Percentiles rank a stretch among this genome's conserved stretches.
Conservation (phyloP, 2,888 invertebrate species). For the Philereme vetulata region DNA sequence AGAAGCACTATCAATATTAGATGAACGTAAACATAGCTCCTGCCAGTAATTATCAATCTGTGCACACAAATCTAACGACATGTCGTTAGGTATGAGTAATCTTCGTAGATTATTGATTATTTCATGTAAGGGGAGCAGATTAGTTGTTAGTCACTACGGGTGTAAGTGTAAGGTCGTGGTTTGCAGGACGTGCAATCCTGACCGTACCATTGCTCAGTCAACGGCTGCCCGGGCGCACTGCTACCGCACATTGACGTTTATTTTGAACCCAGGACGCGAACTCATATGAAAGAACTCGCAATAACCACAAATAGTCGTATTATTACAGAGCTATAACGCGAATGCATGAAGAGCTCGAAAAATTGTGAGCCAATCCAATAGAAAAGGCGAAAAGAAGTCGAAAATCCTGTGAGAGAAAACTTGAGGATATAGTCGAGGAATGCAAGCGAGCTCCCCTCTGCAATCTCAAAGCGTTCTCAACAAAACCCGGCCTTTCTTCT, state of each 20-base stretch:
- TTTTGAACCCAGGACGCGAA: slow-evolving; percentile 18
- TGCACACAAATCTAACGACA: slow-evolving; percentile 31
- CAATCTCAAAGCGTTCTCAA: slow-evolving; percentile 13
- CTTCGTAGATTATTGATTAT: slow-evolving; percentile 47
- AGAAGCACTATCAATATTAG: too few species aligned
- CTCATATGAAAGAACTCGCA: slow-evolving; percentile 1
- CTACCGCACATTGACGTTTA: slow-evolving; percentile 40
- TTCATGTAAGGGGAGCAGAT: slow-evolving; percentile 52
- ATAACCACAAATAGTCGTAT: too few species aligned
- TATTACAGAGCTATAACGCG: not conserved
- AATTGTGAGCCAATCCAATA: slow-evolving; percentile 1
- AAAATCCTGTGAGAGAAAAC: slow-evolving; percentile 27
- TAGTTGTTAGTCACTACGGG: slow-evolving; percentile 29
- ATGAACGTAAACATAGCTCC: too few species aligned
- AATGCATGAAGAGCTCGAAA: not conserved
- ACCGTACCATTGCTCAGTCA: slow-evolving; percentile 61
- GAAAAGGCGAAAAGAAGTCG: not conserved
- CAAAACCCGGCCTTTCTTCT: not conserved
- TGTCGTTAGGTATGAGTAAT: slow-evolving; percentile 34
- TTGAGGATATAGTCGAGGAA: slow-evolving; percentile 23
- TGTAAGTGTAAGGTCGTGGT: slow-evolving; percentile 53
- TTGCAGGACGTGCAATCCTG: slow-evolving; percentile 65
- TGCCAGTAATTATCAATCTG: too few species aligned
- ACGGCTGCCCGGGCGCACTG: slow-evolving; percentile 54
- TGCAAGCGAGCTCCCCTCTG: slow-evolving; percentile 19